These are phyloP conservation scores for Remorina albescens DNA, from an alignment of 2,797 vertebrate species.

Conservation along the genomic window DNA sequence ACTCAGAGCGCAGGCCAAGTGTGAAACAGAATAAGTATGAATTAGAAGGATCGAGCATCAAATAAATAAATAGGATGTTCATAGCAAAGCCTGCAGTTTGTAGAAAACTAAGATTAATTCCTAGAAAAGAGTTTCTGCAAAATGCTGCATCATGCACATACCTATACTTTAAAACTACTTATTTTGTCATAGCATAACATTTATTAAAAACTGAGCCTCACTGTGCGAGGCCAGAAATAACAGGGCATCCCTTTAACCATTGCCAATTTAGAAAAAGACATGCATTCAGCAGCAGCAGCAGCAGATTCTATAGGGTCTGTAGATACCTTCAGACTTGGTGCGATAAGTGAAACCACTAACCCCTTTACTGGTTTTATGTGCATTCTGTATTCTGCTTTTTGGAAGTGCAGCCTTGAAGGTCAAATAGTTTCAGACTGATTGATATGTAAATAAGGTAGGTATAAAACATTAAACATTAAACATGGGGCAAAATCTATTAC, in stretches of 20 bases:
- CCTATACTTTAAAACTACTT: not conserved
- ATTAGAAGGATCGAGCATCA: conserved; percentile 13
- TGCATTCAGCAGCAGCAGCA: not conserved
- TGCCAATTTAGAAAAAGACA: not conserved
- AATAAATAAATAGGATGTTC: conserved; percentile 6
- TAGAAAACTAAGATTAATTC: not conserved
- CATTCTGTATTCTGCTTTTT: conserved; percentile 41
- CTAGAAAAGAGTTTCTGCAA: conserved; percentile 1
- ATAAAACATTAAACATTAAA: too few species aligned
- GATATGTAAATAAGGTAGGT: too few species aligned
- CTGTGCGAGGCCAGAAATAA: not conserved
- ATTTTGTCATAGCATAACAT: conserved; percentile 10
- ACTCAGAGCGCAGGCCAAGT: not conserved
- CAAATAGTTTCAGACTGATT: not conserved
- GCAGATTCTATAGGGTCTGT: not conserved
- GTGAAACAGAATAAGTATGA: not conserved
- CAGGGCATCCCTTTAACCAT: not conserved
- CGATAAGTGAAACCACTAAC: conserved; percentile 35
- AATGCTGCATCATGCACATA: not conserved
- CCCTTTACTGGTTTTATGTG: conserved; percentile 34
- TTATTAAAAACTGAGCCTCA: not conserved
- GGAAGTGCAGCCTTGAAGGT: not conserved
- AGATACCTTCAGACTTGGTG: conserved; percentile 12
- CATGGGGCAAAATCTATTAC: too few species aligned
- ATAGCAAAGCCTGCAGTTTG: not conserved